Percentiles rank a stretch among this genome's conserved stretches.
phyloP scores from a whole-genome alignment of 1,140 invertebrate species.

The Ladona fulva region DNA sequence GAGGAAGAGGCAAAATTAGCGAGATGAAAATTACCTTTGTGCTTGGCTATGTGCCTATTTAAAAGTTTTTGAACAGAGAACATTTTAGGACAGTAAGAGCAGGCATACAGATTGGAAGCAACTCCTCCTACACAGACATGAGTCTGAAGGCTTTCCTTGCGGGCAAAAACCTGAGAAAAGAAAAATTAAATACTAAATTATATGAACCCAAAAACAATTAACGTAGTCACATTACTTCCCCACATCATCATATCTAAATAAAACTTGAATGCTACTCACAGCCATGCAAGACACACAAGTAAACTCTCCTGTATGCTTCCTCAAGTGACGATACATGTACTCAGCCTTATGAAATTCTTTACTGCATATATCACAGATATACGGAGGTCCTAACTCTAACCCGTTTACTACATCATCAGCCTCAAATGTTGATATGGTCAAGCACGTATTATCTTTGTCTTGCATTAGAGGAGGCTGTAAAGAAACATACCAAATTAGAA shows the following conservation, averaged over 20 bases:
- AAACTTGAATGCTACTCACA: slow-evolving; percentile 24
- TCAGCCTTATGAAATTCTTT: slow-evolving; percentile 39
- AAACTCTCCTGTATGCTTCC: slow-evolving; percentile 42
- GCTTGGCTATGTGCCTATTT: slow-evolving; percentile 24
- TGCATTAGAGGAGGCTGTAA: background rate
- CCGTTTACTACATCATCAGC: background rate
- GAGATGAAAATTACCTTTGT: slow-evolving; percentile 21
- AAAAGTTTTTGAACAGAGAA: slow-evolving; percentile 25
- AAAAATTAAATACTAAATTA: background rate
- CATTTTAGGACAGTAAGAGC: slow-evolving; percentile 24
- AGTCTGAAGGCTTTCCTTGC: slow-evolving; percentile 25
- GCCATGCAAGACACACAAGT: slow-evolving; percentile 35
- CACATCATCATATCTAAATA: background rate
- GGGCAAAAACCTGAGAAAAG: slow-evolving; percentile 23
- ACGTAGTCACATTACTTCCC: background rate
- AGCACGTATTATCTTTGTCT: background rate
- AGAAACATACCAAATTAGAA: no score
- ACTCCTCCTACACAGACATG: slow-evolving; percentile 22
- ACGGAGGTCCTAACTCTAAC: slow-evolving; percentile 24
- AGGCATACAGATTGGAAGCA: slow-evolving; percentile 20
- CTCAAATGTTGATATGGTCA: background rate
- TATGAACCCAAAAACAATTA: background rate
- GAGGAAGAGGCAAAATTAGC: no score
- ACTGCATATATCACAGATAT: slow-evolving; percentile 45
- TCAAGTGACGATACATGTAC: slow-evolving; percentile 41